Conservation (phyloP, 1,140 invertebrate genomes). For the Rhizoglyphus robini region DNA sequence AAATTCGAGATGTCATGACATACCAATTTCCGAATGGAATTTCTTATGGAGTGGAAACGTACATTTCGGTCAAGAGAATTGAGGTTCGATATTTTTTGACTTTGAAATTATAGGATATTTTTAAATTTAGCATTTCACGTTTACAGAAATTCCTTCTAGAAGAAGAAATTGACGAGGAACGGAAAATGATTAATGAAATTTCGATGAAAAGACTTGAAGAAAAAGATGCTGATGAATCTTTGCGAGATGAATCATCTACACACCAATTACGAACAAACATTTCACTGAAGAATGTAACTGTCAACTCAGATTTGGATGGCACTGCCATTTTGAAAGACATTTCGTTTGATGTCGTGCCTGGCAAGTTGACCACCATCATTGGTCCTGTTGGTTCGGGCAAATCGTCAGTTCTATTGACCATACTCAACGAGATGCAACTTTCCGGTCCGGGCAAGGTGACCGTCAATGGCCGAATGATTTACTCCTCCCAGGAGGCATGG, state of each 20-base stretch:
- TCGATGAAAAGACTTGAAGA: too few species aligned
- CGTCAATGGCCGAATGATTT: neutral
- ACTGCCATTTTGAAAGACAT: conserved; percentile 39
- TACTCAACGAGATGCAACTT: conserved; percentile 20
- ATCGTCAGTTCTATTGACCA: conserved; percentile 20
- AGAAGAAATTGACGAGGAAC: conserved; percentile 43
- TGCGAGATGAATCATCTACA: too few species aligned
- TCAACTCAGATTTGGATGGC: conserved; percentile 51
- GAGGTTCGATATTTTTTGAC: conserved; percentile 10
- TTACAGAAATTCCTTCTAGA: conserved; percentile 67
- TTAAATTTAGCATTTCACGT: conserved; percentile 30
- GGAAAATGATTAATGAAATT: conserved; percentile 49
- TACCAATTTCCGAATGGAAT: conserved; percentile 57
- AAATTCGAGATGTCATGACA: conserved; percentile 48
- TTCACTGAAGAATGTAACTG: conserved; percentile 22
- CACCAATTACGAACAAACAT: too few species aligned
- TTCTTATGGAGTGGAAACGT: conserved; percentile 34
- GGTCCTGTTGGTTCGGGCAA: too few species aligned
- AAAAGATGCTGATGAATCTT: too few species aligned
- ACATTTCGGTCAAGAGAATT: too few species aligned
- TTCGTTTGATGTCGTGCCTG: conserved; percentile 27
- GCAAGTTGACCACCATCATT: too few species aligned
- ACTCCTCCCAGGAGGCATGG: conserved; percentile 48
- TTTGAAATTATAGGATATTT: neutral
- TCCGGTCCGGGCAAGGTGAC: conserved; percentile 23